Evolutionary conservation across 1,140 invertebrate genomes (phyloP).

Genomic region (Drosophila gunungcola): DNA sequence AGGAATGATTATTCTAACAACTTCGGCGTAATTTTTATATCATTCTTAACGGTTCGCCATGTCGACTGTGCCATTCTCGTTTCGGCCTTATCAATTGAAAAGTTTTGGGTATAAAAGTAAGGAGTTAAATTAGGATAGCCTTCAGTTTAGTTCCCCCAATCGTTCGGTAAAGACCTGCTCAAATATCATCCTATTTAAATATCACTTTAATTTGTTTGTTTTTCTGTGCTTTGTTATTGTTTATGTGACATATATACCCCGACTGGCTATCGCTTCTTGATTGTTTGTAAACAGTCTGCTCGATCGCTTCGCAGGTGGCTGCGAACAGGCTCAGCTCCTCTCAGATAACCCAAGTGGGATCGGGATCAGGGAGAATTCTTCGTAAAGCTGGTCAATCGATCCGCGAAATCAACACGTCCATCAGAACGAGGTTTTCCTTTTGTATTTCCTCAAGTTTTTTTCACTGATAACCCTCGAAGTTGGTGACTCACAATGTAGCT

Average conservation of each 20-base stretch:
- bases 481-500: slow-evolving; percentile 27
- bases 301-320: slow-evolving; percentile 2
- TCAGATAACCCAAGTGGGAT: slow-evolving; percentile 38
- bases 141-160: slow-evolving; percentile 21
- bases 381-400: slow-evolving; percentile 20
- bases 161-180: slow-evolving; percentile 5
- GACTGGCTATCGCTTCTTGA: slow-evolving; percentile 3
- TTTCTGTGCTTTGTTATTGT: slow-evolving; percentile 2
- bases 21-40: slow-evolving; percentile 56
- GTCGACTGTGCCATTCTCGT: not conserved
- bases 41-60: slow-evolving; percentile 5
- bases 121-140: not conserved
- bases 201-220: slow-evolving; percentile 5
- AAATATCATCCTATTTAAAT: not conserved
- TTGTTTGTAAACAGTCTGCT: slow-evolving; percentile 48
- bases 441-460: not conserved
- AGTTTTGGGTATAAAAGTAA: slow-evolving; percentile 20
- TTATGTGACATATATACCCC: slow-evolving; percentile 8
- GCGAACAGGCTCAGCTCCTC: slow-evolving; percentile 15
- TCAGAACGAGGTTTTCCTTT: not conserved
- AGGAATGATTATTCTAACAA: slow-evolving; percentile 47
- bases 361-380: slow-evolving; percentile 23
- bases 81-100: slow-evolving; percentile 25
- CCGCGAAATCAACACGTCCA: slow-evolving; percentile 12
- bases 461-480: slow-evolving; percentile 4